Base-by-base conservation (phyloP, 2,113 vertebrate species). In the Corythornis vintsioides region DNA sequence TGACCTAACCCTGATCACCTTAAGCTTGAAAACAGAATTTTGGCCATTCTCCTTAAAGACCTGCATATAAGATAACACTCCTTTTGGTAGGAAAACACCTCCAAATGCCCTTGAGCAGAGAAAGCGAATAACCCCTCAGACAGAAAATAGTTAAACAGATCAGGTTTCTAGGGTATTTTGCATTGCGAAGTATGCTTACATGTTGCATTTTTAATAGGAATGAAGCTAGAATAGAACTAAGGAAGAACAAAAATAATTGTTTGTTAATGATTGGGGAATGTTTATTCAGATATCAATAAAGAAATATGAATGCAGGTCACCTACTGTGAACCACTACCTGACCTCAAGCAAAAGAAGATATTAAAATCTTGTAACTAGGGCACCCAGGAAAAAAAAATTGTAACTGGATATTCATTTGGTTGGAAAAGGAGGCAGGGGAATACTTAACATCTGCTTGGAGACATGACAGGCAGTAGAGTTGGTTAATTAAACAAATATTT, bases 401-500 rank as follows among this genome's bases (percentile, higher is more conserved):
- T 38, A 57, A 71, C n/a, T 66, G 57, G 59, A 43, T 77, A 86
- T 33, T 69, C 47, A 82, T 80, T 91, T 64, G 4, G 33, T 75
- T 43, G 47, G 52, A 21, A 57, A 88, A 83, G 11, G 29, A 77
- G 45, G 25, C 9, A 28, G 29, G 40, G 11, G 28, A 85, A 53
- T 83, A 78, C 15, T 82, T 89, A 40, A 56, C 26, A 72, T 87
- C 50, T 91, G 45, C 53, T 69, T 9, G 25, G 74, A 83, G 29
- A 73, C 26, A 35, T 45, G 67, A 33, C 50, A 63, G 31, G 83
- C 85, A 84, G 16, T 13, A 61, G 29, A 66, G 50, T 8, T 82
- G 15, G 22, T 79, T 94, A 79, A 67, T 84, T 79, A 93, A 83
- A 80, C 48, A 91, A 88, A 95, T 93, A 93, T 94, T 95, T 92